Evolutionary conservation across 2,113 vertebrate genomes (phyloP), one percentile per base, ranked within the genome.

Genomic region (Cepphus grylle): DNA sequence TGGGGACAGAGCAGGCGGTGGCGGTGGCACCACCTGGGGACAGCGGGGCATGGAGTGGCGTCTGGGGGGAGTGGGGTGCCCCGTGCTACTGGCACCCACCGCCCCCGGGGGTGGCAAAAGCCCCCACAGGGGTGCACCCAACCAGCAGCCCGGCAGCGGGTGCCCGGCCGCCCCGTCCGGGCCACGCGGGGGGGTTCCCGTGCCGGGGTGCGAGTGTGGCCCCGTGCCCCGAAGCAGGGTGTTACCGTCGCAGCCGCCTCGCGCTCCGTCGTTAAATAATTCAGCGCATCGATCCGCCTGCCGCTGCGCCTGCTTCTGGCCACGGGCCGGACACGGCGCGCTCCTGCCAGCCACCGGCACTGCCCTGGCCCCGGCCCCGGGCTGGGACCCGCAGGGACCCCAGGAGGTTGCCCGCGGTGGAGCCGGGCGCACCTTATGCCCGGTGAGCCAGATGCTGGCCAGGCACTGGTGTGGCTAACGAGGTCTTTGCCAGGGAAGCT

Each of bases 211-310:
- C 6, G 11, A 85, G 27, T 1, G 0, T 1, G 27, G 63, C 56
- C 36, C 45, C 1, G 0, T 11, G 78, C 5, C 53, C 63, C 25
- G 12, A 0, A 0, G 1, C 2, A 0, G 34, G 43, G 36, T 17
- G 23, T 15, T 49, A 55, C 74, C 6, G 5, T 47, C 0, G 1
- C 55, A 43, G 74, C 50, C 12, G 3, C 86, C 42, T 36, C 2
- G 7, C 6, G 12, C 53, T 72, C 27, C 42, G 15, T 56, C 3
- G 8, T 50, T 88, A 71, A 88, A 26, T 74, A 93, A 93, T 71
- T 85, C 80, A 79, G 59, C 1, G 9, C 86, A 74, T 88, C 1
- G 12, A 82, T 59, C 45, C 0, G 0, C 22, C 59, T 26, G 55
- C 84, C 34, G 74, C 86, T 61, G 59, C 4, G 0, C 56, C 79